Evolutionary conservation across 2,888 invertebrate genomes (phyloP), one percentile per base, ranked within the genome.

Genomic region (Troglohyphantes excavatus): DNA sequence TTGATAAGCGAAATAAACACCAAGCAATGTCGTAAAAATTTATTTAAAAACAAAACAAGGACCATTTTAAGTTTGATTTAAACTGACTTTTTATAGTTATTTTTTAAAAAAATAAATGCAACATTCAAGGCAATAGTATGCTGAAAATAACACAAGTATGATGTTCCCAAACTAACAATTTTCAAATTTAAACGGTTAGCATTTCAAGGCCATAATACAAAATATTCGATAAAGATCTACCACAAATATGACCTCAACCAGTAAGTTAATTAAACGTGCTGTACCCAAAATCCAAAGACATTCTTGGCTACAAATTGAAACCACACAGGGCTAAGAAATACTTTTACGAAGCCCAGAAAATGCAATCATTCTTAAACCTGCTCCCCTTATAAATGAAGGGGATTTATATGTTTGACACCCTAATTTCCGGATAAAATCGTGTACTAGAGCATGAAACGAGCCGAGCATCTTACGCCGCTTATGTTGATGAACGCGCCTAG

Each of bases 391-490:
- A 11, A 53, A 53, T 53, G 53, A 17, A 13, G 5, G 17, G 53
- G 53, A 53, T 53, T 53, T 53, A 53, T 53, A 53, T 5, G n/a
- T 53, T 53, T 53, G 53, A 53, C 53, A 53, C 53, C 53, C 53
- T 53, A 53, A 53, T 53, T 53, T 53, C 53, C 53, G 53, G 13
- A 53, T 53, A 53, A 53, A 53, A 53, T 53, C 53, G 53, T 53
- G 53, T 53, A 53, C 53, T 53, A 53, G 53, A 53, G 53, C 53
- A 53, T 53, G 53, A 53, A 53, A 53, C 53, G n/a, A 53, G 53
- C 53, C n/a, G 5, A 5, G 53, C 53, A 53, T 53, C 53, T 53
- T 53, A 53, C 53, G n/a, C 5, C 33, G 33, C 9, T 33, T 33
- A 9, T 33, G 33, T 33, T 33, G 33, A 33, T 33, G 53, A 53